phyloP scores from a whole-genome alignment of 1,140 invertebrate species.

The Battus philenor region DNA sequence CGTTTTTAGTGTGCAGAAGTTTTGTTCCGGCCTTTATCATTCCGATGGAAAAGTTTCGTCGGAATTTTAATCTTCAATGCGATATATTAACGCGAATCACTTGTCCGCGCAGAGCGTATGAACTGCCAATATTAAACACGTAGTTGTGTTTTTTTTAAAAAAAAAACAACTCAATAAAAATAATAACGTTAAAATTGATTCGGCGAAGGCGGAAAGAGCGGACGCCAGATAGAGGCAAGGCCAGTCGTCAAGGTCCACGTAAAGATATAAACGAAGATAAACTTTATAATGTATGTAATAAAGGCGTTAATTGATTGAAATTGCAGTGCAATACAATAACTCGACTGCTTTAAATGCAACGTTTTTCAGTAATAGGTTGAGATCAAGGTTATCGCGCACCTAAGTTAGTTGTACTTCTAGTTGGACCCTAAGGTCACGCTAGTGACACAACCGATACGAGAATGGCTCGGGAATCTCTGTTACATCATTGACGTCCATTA shows the following conservation, averaged over 20 bases:
- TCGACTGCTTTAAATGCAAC: conserved; percentile 65
- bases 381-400: conserved; percentile 56
- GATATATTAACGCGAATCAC: too few species aligned
- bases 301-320: conserved; percentile 29
- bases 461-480: too few species aligned
- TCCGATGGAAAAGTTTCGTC: too few species aligned
- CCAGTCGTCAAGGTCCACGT: conserved; percentile 62
- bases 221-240: conserved; percentile 67
- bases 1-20: too few species aligned
- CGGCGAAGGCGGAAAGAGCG: conserved; percentile 73
- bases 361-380: conserved; percentile 72
- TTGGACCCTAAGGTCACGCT: too few species aligned
- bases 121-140: conserved; percentile 18
- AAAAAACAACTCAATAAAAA: conserved; percentile 49
- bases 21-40: too few species aligned
- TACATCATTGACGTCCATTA: too few species aligned
- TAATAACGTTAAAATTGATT: conserved; percentile 70
- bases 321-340: conserved; percentile 61
- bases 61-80: too few species aligned
- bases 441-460: too few species aligned
- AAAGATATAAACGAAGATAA: conserved; percentile 36
- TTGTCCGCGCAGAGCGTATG: conserved; percentile 13
- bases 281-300: conserved; percentile 38
- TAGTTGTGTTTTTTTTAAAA: conserved; percentile 28
- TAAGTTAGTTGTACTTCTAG: too few species aligned